These are phyloP conservation scores for Ernsta delagoae DNA, from an alignment of 2,888 invertebrate species.

Conservation along the genomic window DNA sequence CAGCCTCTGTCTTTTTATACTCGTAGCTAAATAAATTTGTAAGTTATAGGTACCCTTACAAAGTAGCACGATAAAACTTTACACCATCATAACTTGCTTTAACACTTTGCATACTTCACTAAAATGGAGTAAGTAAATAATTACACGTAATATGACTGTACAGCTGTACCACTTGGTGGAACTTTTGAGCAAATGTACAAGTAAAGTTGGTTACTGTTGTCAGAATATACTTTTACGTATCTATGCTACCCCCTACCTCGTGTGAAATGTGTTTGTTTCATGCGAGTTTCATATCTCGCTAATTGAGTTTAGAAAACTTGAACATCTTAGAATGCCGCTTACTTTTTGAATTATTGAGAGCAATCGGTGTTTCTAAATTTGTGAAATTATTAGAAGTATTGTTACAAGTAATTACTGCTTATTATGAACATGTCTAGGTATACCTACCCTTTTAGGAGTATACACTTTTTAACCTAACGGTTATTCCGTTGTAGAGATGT, in stretches of 20 bases:
- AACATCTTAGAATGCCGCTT: neutral
- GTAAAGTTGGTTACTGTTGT: constrained; percentile 28
- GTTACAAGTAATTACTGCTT: too few species aligned
- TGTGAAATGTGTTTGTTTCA: constrained; percentile 25
- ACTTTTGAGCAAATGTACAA: constrained; percentile 29
- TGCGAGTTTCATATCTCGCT: constrained; percentile 24
- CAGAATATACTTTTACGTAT: constrained; percentile 23
- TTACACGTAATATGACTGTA: constrained; percentile 31
- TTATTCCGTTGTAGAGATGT: too few species aligned
- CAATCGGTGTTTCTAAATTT: neutral
- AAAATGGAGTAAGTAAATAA: constrained; percentile 26
- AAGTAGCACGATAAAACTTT: constrained; percentile 21
- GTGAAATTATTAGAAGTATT: too few species aligned
- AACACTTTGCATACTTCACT: constrained; percentile 27
- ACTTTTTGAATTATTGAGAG: constrained; percentile 2
- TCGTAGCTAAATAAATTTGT: constrained; percentile 5
- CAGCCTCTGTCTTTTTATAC: constrained; percentile 20
- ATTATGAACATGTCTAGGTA: too few species aligned
- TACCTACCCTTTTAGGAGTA: too few species aligned
- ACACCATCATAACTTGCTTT: constrained; percentile 19
- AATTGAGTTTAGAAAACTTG: constrained; percentile 20
- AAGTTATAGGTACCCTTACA: neutral
- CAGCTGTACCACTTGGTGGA: constrained; percentile 32
- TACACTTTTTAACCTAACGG: too few species aligned
- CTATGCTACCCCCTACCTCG: neutral